Percentiles rank a stretch among this genome's conserved stretches.
Evolutionary conservation across 2,113 vertebrate species (phyloP).

Genomic region (Oceanodroma tethys): DNA sequence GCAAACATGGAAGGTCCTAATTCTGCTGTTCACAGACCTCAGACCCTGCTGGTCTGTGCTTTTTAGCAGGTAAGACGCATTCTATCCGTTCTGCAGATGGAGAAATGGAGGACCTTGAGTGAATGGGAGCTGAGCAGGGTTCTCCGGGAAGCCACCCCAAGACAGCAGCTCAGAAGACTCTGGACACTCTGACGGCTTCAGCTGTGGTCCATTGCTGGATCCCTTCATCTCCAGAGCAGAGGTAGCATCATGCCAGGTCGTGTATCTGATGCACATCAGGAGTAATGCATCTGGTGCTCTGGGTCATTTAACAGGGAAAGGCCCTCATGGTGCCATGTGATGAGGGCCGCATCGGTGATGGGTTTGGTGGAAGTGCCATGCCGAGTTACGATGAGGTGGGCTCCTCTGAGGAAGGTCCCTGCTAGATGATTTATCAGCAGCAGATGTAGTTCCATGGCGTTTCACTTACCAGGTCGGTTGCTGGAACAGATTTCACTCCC

Average conservation of each 20-base stretch:
- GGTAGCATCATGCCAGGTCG: neutral
- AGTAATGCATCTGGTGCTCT: neutral
- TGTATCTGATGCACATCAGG: neutral
- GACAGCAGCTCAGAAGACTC: neutral
- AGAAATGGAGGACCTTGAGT: rapidly evolving
- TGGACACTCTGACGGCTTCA: neutral
- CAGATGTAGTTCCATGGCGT: neutral
- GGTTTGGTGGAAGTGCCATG: neutral
- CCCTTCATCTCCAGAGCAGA: neutral
- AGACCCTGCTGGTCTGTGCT: neutral
- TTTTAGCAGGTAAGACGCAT: rapidly evolving
- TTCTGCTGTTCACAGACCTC: neutral
- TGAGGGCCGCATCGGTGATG: neutral
- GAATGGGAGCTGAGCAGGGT: neutral
- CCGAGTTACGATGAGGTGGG: neutral
- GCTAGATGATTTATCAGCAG: neutral
- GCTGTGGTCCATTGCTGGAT: neutral
- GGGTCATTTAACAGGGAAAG: neutral
- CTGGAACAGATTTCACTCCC: neutral
- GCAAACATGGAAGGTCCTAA: rapidly evolving
- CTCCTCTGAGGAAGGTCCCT: neutral
- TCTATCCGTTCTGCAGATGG: neutral
- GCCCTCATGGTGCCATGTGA: rapidly evolving
- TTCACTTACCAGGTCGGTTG: neutral
- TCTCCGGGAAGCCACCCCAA: too few relatives aligned